phyloP scores from a whole-genome alignment of 2,797 vertebrate genomes.

The Enteromius trimaculatus region DNA sequence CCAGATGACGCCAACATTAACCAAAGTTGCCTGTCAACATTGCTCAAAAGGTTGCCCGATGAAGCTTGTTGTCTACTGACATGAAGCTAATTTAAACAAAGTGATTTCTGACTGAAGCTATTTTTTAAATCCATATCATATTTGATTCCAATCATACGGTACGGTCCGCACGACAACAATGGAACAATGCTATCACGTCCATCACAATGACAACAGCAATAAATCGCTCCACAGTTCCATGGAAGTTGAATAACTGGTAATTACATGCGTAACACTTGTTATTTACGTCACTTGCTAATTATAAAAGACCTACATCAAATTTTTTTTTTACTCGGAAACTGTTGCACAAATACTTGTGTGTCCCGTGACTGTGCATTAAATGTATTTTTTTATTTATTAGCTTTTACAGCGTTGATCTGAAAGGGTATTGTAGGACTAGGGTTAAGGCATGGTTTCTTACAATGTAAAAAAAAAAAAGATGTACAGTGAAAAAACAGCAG shows the following conservation, averaged over 20 bases:
- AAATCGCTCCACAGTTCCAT: background rate
- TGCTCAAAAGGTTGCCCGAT: no score
- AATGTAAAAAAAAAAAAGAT: no score
- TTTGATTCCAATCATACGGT: background rate
- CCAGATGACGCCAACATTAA: no score
- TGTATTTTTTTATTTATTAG: background rate
- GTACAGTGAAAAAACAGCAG: no score
- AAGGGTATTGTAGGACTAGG: background rate
- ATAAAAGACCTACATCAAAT: background rate
- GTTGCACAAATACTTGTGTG: background rate
- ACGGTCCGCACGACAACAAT: background rate
- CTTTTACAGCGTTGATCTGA: background rate
- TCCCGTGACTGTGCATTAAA: background rate
- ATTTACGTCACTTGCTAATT: background rate
- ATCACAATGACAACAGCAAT: background rate
- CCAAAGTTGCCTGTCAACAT: no score
- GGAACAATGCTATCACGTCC: background rate
- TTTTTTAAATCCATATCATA: background rate
- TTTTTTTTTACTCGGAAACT: background rate
- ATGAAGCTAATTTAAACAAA: no score
- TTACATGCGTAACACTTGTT: no score
- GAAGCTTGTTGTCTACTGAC: no score
- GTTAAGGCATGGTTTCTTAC: no score
- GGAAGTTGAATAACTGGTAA: background rate
- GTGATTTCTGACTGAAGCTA: no score